Evolutionary conservation across 92 coral and sea anemone genomes (phyloP).

Genomic region (Actinostola sp.): DNA sequence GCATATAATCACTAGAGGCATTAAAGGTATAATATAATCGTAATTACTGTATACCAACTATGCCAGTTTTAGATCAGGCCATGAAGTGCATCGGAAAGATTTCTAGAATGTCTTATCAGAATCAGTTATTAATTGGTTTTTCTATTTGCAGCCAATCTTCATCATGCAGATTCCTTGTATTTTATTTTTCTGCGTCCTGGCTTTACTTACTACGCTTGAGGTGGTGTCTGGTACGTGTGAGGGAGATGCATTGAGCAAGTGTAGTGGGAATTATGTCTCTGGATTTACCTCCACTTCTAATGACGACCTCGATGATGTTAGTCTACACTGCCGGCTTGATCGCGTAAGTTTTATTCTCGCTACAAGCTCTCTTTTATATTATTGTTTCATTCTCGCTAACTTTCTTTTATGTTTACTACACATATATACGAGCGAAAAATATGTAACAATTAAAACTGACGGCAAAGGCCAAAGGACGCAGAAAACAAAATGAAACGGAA

Average conservation of each 20-base stretch:
- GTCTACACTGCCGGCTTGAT: conserved; percentile 28
- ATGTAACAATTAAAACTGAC: neutral
- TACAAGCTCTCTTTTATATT: neutral
- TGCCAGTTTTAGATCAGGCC: too few relatives aligned
- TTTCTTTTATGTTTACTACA: too few relatives aligned
- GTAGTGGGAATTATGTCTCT: neutral
- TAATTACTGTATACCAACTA: too few relatives aligned
- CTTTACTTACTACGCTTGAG: neutral
- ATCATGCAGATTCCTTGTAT: too few relatives aligned
- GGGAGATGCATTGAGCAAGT: neutral
- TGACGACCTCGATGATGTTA: neutral
- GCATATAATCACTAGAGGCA: too few relatives aligned
- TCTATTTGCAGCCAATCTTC: too few relatives aligned
- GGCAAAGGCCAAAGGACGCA: too few relatives aligned
- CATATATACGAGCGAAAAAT: neutral
- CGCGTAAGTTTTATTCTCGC: conserved; percentile 7
- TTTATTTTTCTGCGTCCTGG: neutral
- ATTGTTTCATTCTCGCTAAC: neutral
- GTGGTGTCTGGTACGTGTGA: neutral
- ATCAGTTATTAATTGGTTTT: too few relatives aligned
- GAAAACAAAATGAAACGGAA: neutral
- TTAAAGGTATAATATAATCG: too few relatives aligned
- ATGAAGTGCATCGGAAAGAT: too few relatives aligned
- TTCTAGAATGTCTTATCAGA: too few relatives aligned
- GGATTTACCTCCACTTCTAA: neutral